Percentiles rank a stretch among this genome's conserved stretches.
phyloP scores from a whole-genome alignment of 2,113 vertebrate genomes.

The Opisthocomus hoazin region DNA sequence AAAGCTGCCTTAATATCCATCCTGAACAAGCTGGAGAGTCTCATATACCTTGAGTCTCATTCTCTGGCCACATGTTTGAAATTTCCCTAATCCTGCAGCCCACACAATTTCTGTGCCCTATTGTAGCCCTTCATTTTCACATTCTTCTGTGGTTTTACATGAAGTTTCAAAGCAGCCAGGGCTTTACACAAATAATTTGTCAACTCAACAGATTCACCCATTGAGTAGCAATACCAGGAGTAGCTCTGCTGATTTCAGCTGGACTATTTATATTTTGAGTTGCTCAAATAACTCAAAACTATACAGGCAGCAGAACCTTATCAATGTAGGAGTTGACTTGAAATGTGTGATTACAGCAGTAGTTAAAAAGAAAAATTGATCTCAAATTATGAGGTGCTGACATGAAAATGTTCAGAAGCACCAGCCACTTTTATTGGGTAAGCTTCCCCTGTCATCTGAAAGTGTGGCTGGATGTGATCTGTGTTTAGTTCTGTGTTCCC shows the following conservation, averaged over 20 bases:
- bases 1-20: not conserved
- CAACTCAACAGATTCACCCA: not conserved
- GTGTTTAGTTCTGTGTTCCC: not conserved
- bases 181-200: not conserved
- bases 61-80: not conserved
- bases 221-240: not conserved
- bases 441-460: not conserved
- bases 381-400: not conserved
- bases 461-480: not conserved
- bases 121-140: not conserved
- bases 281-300: not conserved
- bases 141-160: not conserved
- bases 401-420: not conserved
- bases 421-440: not conserved
- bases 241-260: not conserved
- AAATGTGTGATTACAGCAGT: not conserved
- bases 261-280: not conserved
- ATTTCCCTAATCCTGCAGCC: not conserved
- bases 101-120: not conserved
- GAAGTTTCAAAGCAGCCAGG: not conserved
- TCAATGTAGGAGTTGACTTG: not conserved
- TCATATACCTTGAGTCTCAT: not conserved
- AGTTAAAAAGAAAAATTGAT: not conserved
- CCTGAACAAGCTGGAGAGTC: not conserved
- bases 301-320: not conserved